These are phyloP conservation scores for Nanorana parkeri DNA, from an alignment of 2,113 vertebrate genomes.

Conservation along the genomic window DNA sequence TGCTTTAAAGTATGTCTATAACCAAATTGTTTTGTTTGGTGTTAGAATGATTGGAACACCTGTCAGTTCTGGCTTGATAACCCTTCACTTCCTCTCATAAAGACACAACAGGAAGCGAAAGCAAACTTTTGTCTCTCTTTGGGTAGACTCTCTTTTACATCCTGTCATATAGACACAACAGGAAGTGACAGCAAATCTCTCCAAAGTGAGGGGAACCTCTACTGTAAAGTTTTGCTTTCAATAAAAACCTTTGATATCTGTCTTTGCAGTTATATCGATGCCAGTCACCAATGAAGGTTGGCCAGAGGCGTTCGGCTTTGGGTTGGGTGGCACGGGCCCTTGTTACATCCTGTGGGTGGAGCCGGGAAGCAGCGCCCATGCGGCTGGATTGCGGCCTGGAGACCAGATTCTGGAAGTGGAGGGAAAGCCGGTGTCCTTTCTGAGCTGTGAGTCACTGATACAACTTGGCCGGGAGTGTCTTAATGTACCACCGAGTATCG, in stretches of 20 bases:
- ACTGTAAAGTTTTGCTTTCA: too few relatives aligned
- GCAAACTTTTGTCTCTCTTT: too few relatives aligned
- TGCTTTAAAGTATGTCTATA: too few relatives aligned
- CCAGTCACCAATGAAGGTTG: slow-evolving; percentile 88
- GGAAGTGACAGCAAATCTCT: too few relatives aligned
- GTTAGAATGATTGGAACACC: too few relatives aligned
- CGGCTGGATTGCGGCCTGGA: slow-evolving; percentile 85
- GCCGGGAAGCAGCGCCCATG: slow-evolving; percentile 89
- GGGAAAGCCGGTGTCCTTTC: slow-evolving; percentile 83
- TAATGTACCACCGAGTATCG: slow-evolving; percentile 93
- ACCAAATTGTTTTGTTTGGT: too few relatives aligned
- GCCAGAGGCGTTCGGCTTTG: slow-evolving; percentile 95
- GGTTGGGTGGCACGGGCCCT: slow-evolving; percentile 84
- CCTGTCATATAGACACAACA: too few relatives aligned
- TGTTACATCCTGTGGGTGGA: slow-evolving; percentile 92
- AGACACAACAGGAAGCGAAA: too few relatives aligned
- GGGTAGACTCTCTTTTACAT: too few relatives aligned
- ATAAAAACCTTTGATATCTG: background rate
- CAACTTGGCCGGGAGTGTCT: slow-evolving; percentile 81
- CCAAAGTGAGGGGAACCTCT: too few relatives aligned
- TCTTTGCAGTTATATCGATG: slow-evolving; percentile 81
- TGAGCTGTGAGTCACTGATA: slow-evolving; percentile 77
- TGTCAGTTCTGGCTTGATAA: too few relatives aligned
- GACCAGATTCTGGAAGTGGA: slow-evolving; percentile 97
- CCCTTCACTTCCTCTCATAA: too few relatives aligned